Evolutionary conservation across 2,113 vertebrate species (phyloP).

Genomic region (Quiscalus mexicanus): DNA sequence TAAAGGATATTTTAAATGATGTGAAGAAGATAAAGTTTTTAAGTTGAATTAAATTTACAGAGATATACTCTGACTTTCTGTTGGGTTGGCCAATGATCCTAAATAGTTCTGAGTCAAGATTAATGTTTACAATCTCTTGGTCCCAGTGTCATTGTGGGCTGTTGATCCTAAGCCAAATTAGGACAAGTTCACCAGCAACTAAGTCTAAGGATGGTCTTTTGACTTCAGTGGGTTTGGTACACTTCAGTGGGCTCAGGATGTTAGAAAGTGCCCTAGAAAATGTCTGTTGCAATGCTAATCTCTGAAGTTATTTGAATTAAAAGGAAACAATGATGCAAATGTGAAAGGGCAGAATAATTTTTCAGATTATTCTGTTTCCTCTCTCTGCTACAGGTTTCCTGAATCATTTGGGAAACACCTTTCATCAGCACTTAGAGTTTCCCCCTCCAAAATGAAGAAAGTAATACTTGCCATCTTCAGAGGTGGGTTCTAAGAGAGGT

Average conservation of each 20-base stretch:
- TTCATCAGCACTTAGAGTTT: background rate
- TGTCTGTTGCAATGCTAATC: background rate
- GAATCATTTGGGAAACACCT: background rate
- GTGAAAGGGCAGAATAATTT: background rate
- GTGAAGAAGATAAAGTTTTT: background rate
- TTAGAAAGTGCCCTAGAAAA: background rate
- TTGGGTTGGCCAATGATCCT: background rate
- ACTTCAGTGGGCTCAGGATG: background rate
- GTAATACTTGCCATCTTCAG: background rate
- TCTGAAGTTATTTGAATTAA: background rate
- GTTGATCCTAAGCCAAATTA: background rate
- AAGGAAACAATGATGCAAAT: background rate
- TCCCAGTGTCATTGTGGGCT: background rate
- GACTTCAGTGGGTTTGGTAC: background rate
- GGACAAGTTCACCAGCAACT: background rate
- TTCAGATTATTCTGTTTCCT: background rate
- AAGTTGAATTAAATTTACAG: background rate
- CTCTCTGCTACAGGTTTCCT: background rate
- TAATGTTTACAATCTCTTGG: background rate
- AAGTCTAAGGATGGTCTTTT: background rate
- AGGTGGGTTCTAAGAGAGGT: background rate
- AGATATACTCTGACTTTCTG: background rate
- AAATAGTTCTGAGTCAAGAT: background rate
- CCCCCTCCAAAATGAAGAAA: background rate
- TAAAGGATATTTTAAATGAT: background rate